Conservation (phyloP, 1,140 invertebrate genomes). For the Centruroides vittatus region DNA sequence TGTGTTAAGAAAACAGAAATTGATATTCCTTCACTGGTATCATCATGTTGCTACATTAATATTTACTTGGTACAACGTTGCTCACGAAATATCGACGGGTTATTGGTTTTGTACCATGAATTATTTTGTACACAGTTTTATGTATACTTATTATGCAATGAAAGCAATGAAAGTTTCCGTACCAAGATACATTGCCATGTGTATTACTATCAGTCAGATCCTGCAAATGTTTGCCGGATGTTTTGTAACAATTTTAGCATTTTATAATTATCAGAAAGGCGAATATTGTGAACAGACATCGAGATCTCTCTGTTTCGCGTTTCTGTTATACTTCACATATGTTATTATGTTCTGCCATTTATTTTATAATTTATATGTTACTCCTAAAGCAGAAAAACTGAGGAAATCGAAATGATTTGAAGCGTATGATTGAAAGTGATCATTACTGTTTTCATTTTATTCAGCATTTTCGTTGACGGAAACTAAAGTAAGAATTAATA, state of each 20-base stretch:
- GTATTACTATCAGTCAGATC: slow-evolving; percentile 82
- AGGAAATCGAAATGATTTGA: too few species aligned
- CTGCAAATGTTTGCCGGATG: slow-evolving; percentile 91
- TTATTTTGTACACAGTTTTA: slow-evolving; percentile 90
- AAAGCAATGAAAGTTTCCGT: slow-evolving; percentile 72
- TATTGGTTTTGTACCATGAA: slow-evolving; percentile 99
- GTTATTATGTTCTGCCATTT: slow-evolving; percentile 78
- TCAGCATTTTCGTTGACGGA: too few species aligned
- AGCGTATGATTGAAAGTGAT: too few species aligned
- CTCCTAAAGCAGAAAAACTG: too few species aligned
- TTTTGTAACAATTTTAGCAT: slow-evolving; percentile 73
- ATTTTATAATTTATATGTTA: slow-evolving; percentile 67
- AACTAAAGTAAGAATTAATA: too few species aligned
- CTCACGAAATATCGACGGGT: slow-evolving; percentile 86
- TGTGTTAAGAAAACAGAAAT: slow-evolving; percentile 82
- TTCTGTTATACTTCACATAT: slow-evolving; percentile 48
- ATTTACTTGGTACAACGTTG: slow-evolving; percentile 95
- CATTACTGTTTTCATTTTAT: too few species aligned
- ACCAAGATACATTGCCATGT: slow-evolving; percentile 68
- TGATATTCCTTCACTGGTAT: slow-evolving; percentile 94
- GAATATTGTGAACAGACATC: slow-evolving; percentile 30
- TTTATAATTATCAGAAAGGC: slow-evolving; percentile 28
- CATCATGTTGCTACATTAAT: slow-evolving; percentile 57
- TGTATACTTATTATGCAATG: slow-evolving; percentile 94
- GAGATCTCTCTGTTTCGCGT: slow-evolving; percentile 20